These are phyloP conservation scores for Oncorhynchus keta DNA, from an alignment of 2,113 vertebrate species.

Conservation along the genomic window DNA sequence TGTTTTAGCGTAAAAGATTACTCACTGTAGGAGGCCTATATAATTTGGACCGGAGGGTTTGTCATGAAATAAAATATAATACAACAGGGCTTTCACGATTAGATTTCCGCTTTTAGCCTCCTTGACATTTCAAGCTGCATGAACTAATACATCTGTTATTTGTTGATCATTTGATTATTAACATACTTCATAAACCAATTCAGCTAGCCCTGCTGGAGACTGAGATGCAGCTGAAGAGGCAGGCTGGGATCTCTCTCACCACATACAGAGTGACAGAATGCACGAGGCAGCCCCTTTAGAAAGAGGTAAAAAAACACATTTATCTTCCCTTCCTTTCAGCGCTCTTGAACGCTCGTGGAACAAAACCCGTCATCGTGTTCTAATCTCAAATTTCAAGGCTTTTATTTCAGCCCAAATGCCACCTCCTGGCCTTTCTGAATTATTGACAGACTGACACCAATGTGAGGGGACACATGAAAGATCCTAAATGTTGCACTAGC, in stretches of 20 bases:
- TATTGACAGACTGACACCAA: constrained; percentile 76
- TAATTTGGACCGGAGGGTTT: constrained; percentile 81
- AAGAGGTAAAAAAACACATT: constrained; percentile 49
- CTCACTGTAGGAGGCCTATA: constrained; percentile 77
- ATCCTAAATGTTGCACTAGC: constrained; percentile 54
- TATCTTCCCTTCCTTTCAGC: constrained; percentile 58
- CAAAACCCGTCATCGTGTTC: constrained; percentile 71
- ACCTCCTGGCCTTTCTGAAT: constrained; percentile 74
- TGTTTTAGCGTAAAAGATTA: constrained; percentile 79
- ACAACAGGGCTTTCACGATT: constrained; percentile 80
- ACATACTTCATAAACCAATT: constrained; percentile 83
- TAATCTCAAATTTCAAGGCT: constrained; percentile 74
- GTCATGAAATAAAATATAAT: constrained; percentile 80
- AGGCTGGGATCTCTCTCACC: constrained; percentile 36
- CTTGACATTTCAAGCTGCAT: constrained; percentile 84
- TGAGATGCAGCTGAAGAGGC: constrained; percentile 60
- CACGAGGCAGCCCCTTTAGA: constrained; percentile 21
- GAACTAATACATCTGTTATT: constrained; percentile 86
- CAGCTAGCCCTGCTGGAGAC: constrained; percentile 77
- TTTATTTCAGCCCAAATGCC: constrained; percentile 71
- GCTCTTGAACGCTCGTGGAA: constrained; percentile 63
- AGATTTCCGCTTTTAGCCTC: constrained; percentile 82
- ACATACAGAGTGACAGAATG: not conserved
- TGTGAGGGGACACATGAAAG: constrained; percentile 72
- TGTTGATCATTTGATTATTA: constrained; percentile 86